Evolutionary conservation across 1,140 invertebrate species (phyloP).

Genomic region (Drosophila paulistorum): DNA sequence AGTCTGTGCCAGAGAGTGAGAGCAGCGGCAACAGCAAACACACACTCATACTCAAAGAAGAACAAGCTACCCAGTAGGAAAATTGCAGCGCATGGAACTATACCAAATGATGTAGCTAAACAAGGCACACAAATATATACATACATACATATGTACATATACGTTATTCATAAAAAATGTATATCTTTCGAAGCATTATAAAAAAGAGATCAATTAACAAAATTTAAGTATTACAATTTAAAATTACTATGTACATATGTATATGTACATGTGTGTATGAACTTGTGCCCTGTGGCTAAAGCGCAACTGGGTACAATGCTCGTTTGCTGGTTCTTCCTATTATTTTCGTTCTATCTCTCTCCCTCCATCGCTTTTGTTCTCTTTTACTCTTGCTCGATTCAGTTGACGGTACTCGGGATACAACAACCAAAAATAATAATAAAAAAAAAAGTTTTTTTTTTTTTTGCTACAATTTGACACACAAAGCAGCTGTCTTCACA

Average conservation of each 20-base stretch:
- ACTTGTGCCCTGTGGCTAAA: constrained; percentile 11
- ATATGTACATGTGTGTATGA: neutral
- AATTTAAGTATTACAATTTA: no score
- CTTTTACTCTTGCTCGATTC: constrained; percentile 28
- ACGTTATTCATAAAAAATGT: no score
- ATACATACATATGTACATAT: no score
- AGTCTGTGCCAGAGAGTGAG: neutral
- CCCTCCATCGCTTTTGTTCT: constrained; percentile 16
- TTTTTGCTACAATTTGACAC: constrained; percentile 65
- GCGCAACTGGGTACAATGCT: constrained; percentile 28
- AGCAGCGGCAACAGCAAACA: constrained; percentile 1
- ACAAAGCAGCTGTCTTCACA: constrained; percentile 65
- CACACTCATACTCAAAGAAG: neutral
- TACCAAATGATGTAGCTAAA: neutral
- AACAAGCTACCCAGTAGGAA: constrained; percentile 24
- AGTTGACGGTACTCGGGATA: constrained; percentile 24
- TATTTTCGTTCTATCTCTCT: constrained; percentile 22
- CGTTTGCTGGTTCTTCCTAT: constrained; percentile 20
- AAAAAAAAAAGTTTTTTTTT: constrained; percentile 30
- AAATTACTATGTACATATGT: no score
- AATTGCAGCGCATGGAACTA: constrained; percentile 10
- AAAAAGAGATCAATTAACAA: no score
- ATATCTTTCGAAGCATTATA: no score
- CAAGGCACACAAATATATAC: neutral
- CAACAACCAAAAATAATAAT: constrained; percentile 31